Percentiles rank a stretch among this genome's conserved stretches.
Evolutionary conservation across 2,888 invertebrate genomes (phyloP).

Genomic region (Drosophila pegasa): DNA sequence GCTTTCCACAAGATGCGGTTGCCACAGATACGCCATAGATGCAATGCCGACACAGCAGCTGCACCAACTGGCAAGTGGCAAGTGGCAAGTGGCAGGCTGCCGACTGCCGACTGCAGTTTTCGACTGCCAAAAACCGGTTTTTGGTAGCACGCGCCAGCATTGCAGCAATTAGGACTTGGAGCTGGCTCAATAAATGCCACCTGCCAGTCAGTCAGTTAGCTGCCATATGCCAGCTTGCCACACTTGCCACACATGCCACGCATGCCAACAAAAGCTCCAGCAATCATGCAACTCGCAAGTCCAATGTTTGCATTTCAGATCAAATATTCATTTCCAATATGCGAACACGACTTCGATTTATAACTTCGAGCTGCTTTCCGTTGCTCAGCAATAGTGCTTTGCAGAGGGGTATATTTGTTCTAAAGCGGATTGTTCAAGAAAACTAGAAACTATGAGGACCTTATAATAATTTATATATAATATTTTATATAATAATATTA

Average conservation of each 20-base stretch:
- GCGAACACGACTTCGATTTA: conserved; percentile 26
- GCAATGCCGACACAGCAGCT: conserved; percentile 28
- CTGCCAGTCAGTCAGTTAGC: conserved; percentile 14
- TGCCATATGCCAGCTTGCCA: conserved; percentile 4
- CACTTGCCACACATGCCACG: conserved; percentile 27
- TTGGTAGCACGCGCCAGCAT: conserved; percentile 45
- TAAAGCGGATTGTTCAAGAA: too few relatives aligned
- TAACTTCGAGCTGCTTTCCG: background rate
- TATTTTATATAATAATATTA: too few relatives aligned
- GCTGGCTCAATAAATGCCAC: conserved; percentile 33
- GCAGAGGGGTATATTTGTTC: background rate
- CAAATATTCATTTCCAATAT: conserved; percentile 75
- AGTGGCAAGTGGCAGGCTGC: conserved; percentile 8
- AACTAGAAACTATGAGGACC: too few relatives aligned
- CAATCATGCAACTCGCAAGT: conserved; percentile 32
- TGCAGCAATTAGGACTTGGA: conserved; percentile 38
- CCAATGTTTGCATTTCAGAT: conserved; percentile 47
- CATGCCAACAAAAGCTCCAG: conserved; percentile 29
- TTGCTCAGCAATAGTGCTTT: background rate
- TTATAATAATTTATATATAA: too few relatives aligned
- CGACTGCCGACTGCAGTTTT: conserved; percentile 16
- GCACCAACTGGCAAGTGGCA: conserved; percentile 12
- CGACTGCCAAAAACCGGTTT: conserved; percentile 46
- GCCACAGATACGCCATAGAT: conserved; percentile 16
- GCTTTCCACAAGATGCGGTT: conserved; percentile 47